A percentile compares a stretch with the other conserved stretches of the same genome.
Conservation (phyloP, 2,113 vertebrate genomes). For the Symphodus melops region DNA sequence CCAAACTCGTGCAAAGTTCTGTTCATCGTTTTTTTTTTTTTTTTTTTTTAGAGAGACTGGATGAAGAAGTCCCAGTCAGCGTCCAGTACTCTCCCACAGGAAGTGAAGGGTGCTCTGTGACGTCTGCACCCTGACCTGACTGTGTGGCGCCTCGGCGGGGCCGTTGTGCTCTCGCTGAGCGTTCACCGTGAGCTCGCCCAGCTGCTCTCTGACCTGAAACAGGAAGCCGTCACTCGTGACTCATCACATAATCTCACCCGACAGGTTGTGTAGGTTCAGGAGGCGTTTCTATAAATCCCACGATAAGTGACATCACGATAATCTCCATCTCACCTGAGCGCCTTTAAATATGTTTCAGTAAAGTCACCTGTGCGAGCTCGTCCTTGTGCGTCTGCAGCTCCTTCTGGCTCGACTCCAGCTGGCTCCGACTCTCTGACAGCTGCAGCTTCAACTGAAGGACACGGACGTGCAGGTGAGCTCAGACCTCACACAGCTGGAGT, state of each 20-base stretch:
- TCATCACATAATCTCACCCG: conserved; percentile 28
- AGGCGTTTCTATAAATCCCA: conserved; percentile 13
- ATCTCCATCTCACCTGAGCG: neutral
- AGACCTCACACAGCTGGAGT: neutral
- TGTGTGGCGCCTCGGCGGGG: conserved; percentile 70
- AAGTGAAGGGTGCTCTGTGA: conserved; percentile 64
- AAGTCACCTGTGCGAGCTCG: conserved; percentile 89
- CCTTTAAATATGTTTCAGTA: neutral
- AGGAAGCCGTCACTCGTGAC: conserved; percentile 71
- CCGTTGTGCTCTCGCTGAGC: conserved; percentile 83
- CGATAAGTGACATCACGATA: neutral
- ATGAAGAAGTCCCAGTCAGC: conserved; percentile 20
- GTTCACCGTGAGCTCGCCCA: conserved; percentile 85
- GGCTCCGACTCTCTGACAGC: conserved; percentile 86
- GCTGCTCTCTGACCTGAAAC: conserved; percentile 90
- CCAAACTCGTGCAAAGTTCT: too few species aligned
- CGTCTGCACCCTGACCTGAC: conserved; percentile 84
- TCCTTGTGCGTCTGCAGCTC: conserved; percentile 89
- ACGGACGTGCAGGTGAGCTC: neutral
- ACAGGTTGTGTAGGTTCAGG: neutral
- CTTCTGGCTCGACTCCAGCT: conserved; percentile 86
- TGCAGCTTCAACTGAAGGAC: conserved; percentile 87
- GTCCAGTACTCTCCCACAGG: conserved; percentile 70
- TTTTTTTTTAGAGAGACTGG: too few species aligned
- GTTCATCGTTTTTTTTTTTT: too few species aligned